Percentiles rank a stretch among this genome's conserved stretches.
Evolutionary conservation across 2,888 invertebrate genomes (phyloP).

Genomic region (Drosophila algonquin): DNA sequence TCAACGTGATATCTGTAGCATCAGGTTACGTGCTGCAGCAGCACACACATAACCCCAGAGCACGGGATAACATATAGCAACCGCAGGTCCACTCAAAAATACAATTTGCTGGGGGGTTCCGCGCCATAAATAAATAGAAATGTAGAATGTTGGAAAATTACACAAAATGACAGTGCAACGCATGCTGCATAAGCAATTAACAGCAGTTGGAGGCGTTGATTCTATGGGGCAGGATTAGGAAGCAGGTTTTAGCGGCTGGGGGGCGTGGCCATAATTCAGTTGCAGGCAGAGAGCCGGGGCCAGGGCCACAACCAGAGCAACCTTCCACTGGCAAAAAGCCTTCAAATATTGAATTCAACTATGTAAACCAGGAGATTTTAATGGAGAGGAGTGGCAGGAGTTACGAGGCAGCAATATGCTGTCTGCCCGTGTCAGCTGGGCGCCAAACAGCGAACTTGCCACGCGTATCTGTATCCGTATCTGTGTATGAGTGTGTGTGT

Average conservation of each 20-base stretch:
- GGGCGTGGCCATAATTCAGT: conserved; percentile 42
- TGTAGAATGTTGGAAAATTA: conserved; percentile 50
- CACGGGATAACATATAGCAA: background rate
- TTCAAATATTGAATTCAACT: conserved; percentile 52
- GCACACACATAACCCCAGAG: background rate
- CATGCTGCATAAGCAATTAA: conserved; percentile 73
- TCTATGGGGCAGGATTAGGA: conserved; percentile 9
- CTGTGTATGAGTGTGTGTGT: conserved; percentile 15
- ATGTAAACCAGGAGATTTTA: conserved; percentile 49
- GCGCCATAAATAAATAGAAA: conserved; percentile 47
- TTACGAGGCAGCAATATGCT: conserved; percentile 59
- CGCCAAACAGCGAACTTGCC: conserved; percentile 57
- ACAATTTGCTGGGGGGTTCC: conserved; percentile 15
- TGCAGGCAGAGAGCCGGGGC: conserved; percentile 26
- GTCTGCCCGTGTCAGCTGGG: conserved; percentile 64
- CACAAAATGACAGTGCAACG: conserved; percentile 59
- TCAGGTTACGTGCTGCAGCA: background rate
- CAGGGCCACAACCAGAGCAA: conserved; percentile 12
- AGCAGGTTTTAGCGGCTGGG: background rate
- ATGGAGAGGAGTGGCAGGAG: conserved; percentile 4
- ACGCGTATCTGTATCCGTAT: conserved; percentile 32
- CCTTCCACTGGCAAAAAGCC: conserved; percentile 43
- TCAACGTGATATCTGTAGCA: conserved; percentile 14
- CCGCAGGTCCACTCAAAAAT: conserved; percentile 14
- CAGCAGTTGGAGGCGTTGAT: conserved; percentile 43